phyloP scores from a whole-genome alignment of 2,888 invertebrate species.

The Frankliniella fusca region DNA sequence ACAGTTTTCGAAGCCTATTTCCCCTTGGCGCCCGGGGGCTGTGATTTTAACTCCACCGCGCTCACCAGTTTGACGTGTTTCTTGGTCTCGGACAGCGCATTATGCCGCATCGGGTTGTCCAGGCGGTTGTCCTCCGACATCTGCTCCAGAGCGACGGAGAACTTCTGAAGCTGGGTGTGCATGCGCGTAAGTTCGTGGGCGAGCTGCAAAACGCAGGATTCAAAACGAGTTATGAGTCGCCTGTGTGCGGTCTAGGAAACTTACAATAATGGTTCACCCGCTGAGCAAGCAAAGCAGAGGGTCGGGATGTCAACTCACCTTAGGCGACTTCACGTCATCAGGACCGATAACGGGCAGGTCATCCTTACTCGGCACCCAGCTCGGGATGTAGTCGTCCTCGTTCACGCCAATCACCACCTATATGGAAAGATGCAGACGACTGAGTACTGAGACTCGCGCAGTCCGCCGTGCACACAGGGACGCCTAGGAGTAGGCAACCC shows the following conservation, averaged over 20 bases:
- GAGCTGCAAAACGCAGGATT: constrained; percentile 12
- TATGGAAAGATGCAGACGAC: background rate
- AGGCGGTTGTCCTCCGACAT: constrained; percentile 31
- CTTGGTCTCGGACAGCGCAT: constrained; percentile 10
- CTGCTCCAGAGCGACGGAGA: constrained; percentile 37
- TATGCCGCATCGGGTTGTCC: background rate
- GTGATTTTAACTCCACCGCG: background rate
- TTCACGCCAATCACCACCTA: constrained; percentile 34
- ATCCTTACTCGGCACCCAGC: constrained; percentile 47
- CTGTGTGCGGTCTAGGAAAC: too few species aligned
- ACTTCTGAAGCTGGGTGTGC: constrained; percentile 37
- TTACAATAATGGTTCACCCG: background rate
- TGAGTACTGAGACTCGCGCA: too few species aligned
- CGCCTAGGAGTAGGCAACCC: background rate
- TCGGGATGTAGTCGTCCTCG: constrained; percentile 48
- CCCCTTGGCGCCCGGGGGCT: too few species aligned
- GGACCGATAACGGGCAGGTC: constrained; percentile 42
- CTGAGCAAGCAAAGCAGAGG: background rate
- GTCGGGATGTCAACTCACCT: constrained; percentile 32
- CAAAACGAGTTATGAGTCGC: too few species aligned
- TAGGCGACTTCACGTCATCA: constrained; percentile 27
- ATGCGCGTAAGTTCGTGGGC: constrained; percentile 30
- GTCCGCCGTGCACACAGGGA: background rate
- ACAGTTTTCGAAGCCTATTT: too few species aligned
- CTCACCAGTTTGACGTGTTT: constrained; percentile 5